Conservation (phyloP, 2,113 vertebrate species). For the Thryonomys swinderianus region DNA sequence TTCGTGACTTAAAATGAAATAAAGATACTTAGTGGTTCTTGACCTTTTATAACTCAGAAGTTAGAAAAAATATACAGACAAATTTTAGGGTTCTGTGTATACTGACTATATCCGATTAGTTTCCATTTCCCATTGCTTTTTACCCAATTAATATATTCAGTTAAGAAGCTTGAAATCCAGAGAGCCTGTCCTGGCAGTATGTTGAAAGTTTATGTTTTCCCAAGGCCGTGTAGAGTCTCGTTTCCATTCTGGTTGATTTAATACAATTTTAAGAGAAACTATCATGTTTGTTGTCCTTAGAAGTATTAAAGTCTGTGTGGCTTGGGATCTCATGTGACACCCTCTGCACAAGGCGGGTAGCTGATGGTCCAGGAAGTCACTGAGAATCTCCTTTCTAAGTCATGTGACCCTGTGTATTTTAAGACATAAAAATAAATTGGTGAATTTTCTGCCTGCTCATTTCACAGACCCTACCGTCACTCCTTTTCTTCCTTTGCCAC, state of each 20-base stretch:
- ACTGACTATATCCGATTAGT: rapidly evolving
- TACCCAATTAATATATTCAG: neutral
- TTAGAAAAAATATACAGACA: neutral
- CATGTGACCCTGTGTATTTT: neutral
- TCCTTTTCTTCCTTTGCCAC: conserved; percentile 77
- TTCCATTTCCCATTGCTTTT: neutral
- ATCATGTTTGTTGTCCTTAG: neutral
- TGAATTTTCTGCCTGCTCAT: conserved; percentile 34
- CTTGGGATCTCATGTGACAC: neutral
- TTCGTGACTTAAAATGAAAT: neutral
- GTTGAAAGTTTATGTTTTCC: neutral
- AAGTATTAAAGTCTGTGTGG: conserved; percentile 15
- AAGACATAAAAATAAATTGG: neutral
- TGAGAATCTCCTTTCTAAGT: conserved; percentile 58
- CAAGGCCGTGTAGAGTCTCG: neutral
- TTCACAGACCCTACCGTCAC: conserved; percentile 69
- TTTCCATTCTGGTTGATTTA: neutral
- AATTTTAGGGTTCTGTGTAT: neutral
- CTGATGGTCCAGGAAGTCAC: rapidly evolving
- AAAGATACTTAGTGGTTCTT: neutral
- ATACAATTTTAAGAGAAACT: neutral
- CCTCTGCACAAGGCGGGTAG: conserved; percentile 53
- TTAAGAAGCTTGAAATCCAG: neutral
- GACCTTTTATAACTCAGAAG: neutral
- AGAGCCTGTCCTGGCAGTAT: neutral